These are phyloP conservation scores for Myanophis thanlyinensis DNA, from an alignment of 2,113 vertebrate species.

Conservation along the genomic window DNA sequence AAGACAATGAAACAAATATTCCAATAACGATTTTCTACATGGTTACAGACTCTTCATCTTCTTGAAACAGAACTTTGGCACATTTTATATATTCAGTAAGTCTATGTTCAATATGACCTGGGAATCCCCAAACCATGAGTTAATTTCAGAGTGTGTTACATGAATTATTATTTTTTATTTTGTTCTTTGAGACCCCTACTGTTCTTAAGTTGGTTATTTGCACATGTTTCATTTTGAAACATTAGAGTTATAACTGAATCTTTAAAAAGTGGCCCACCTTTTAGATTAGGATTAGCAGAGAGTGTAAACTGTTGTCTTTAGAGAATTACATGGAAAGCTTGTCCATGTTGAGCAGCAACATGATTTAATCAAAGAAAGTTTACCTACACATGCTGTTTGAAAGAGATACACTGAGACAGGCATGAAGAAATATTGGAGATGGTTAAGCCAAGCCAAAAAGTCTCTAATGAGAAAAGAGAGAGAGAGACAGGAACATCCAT, in stretches of 20 bases:
- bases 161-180: neutral
- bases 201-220: fast-evolving
- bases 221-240: neutral
- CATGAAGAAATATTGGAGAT: neutral
- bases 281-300: neutral
- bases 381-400: neutral
- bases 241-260: neutral
- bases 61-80: neutral
- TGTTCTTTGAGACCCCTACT: neutral
- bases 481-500: neutral
- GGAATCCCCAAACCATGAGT: neutral
- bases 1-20: neutral
- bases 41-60: neutral
- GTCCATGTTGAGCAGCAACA: neutral
- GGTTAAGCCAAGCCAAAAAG: neutral
- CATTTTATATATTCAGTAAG: neutral
- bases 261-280: slow-evolving; percentile 18
- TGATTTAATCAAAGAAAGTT: slow-evolving; percentile 15
- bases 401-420: neutral
- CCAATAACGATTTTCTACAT: neutral
- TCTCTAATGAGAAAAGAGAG: neutral
- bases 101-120: neutral
- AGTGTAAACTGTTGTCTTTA: neutral
- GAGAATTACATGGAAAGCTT: slow-evolving; percentile 19
- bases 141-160: neutral